Percentiles rank a stretch among this genome's conserved stretches.
Conservation (phyloP, 2,888 invertebrate genomes). For the Antheraea yamamai region DNA sequence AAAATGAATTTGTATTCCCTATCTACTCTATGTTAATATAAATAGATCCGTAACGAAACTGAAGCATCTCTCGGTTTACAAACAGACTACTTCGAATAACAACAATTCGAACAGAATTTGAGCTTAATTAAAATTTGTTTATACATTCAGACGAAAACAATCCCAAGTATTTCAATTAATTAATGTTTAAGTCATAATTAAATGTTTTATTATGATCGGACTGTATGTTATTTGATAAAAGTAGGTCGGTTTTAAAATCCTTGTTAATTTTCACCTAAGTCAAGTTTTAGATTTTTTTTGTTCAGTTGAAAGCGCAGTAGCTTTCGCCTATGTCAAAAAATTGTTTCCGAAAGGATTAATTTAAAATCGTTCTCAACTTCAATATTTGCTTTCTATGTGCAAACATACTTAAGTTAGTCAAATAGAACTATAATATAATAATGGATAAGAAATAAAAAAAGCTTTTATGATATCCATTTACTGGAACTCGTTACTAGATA, state of each 20-base stretch:
- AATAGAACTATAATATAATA: no score
- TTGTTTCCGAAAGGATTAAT: no score
- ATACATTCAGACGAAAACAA: slow-evolving; percentile 27
- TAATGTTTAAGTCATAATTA: slow-evolving; percentile 16
- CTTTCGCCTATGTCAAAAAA: no score
- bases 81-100: slow-evolving; percentile 10
- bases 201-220: not conserved
- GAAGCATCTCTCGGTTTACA: not conserved
- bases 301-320: no score
- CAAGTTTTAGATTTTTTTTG: no score
- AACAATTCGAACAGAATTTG: slow-evolving; percentile 23
- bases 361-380: no score
- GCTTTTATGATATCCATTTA: no score
- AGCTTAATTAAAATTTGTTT: slow-evolving; percentile 31
- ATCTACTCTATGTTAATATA: not conserved
- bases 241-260: not conserved
- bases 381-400: no score
- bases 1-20: not conserved
- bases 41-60: not conserved
- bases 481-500: no score
- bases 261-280: not conserved
- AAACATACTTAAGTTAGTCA: no score
- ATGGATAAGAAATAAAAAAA: no score
- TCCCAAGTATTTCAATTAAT: slow-evolving; percentile 27
- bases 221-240: not conserved